Conservation (phyloP, 2,113 vertebrate genomes). For the Sinocyclocheilus anophthalmus region DNA sequence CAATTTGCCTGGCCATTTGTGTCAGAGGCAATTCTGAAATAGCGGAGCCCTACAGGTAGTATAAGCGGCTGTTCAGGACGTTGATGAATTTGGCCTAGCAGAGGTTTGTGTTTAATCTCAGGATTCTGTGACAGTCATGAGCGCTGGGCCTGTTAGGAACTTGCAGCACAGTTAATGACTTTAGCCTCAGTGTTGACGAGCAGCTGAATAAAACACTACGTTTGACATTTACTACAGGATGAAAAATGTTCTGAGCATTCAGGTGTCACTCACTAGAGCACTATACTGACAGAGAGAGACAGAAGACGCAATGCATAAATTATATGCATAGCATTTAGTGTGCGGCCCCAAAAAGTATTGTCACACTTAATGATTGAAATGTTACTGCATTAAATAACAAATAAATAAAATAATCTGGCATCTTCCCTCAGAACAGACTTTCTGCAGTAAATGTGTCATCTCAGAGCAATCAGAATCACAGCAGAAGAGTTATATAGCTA, state of each 20-base stretch:
- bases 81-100: constrained; percentile 64
- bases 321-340: neutral
- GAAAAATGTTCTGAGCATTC: constrained; percentile 24
- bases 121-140: constrained; percentile 49
- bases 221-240: constrained; percentile 42
- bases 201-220: constrained; percentile 29
- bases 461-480: too few relatives aligned
- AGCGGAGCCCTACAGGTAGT: constrained; percentile 63
- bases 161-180: constrained; percentile 51
- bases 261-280: constrained; percentile 12
- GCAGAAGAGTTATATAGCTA: too few relatives aligned
- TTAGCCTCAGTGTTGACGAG: constrained; percentile 38
- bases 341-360: neutral
- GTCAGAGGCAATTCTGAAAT: constrained; percentile 57
- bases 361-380: neutral
- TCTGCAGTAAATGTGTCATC: too few relatives aligned
- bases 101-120: constrained; percentile 58
- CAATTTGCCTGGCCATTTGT: constrained; percentile 72
- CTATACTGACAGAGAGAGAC: neutral
- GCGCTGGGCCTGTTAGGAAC: constrained; percentile 47
- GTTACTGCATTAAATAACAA: neutral
- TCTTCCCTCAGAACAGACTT: too few relatives aligned
- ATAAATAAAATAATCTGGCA: too few relatives aligned
- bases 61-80: constrained; percentile 56
- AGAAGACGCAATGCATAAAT: neutral